These are phyloP conservation scores for Corapipo altera DNA, from an alignment of 2,113 vertebrate species.

Conservation along the genomic window DNA sequence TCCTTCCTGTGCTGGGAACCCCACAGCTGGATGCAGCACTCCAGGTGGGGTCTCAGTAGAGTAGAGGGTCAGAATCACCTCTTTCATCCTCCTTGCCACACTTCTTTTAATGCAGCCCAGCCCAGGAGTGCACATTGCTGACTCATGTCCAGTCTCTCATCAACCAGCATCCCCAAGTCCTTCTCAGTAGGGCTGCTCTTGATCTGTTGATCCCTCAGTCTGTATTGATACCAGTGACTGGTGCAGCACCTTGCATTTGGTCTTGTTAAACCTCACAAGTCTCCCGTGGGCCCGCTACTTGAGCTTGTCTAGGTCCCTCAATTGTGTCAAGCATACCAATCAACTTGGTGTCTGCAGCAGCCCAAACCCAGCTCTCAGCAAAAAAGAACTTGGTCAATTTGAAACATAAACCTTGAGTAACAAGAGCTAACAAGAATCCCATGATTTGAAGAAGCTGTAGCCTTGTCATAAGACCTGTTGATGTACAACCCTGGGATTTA, in stretches of 20 bases:
- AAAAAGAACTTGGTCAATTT: too few species aligned
- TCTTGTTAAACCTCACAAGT: neutral
- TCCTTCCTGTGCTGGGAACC: neutral
- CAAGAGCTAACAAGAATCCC: too few species aligned
- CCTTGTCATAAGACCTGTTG: too few species aligned
- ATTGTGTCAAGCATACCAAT: fast-evolving
- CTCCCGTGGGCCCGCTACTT: neutral
- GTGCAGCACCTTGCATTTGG: neutral
- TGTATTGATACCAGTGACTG: neutral
- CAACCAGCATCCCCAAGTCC: neutral
- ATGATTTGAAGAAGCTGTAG: too few species aligned
- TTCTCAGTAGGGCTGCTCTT: too few species aligned
- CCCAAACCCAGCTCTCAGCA: too few species aligned
- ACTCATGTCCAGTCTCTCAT: neutral
- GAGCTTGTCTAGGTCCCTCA: neutral
- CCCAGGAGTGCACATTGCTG: neutral
- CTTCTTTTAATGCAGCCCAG: neutral
- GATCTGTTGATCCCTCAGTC: neutral
- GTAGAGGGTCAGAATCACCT: neutral
- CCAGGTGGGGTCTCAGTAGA: neutral
- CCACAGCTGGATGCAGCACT: fast-evolving
- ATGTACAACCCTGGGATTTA: too few species aligned
- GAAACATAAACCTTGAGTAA: too few species aligned
- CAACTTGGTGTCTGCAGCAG: neutral
- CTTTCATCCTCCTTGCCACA: neutral